A percentile compares a stretch with the other conserved stretches of the same genome.
These are phyloP conservation scores for Tretioscincus oriximinensis DNA, from an alignment of 2,113 vertebrate species.

Conservation along the genomic window DNA sequence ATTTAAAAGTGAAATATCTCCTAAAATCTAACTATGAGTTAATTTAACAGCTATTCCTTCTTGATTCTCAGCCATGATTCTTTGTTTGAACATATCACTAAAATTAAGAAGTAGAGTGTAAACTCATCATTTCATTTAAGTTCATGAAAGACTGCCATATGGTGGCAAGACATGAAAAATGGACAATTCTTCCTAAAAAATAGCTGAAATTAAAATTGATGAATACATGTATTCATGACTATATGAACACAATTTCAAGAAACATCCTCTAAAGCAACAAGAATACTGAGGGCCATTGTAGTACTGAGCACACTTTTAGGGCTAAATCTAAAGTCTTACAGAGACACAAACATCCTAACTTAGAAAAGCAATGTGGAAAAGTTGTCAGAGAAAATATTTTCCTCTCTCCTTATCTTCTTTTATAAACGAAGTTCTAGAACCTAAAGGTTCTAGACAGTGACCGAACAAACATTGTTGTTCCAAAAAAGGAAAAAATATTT, in stretches of 20 bases:
- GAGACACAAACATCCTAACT: not conserved
- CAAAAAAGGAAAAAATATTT: not conserved
- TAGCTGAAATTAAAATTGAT: not conserved
- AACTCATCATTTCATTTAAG: too few relatives aligned
- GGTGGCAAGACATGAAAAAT: not conserved
- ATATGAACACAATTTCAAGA: not conserved
- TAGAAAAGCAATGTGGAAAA: not conserved
- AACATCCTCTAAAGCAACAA: not conserved
- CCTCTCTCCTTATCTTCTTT: too few relatives aligned
- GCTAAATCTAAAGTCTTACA: not conserved
- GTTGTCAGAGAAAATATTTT: not conserved
- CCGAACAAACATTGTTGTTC: not conserved
- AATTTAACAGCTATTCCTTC: too few relatives aligned
- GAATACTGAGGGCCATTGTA: not conserved
- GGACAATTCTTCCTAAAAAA: not conserved
- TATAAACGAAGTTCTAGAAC: too few relatives aligned
- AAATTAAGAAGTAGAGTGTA: too few relatives aligned
- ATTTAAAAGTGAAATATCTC: too few relatives aligned
- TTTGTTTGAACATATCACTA: too few relatives aligned
- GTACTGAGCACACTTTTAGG: not conserved
- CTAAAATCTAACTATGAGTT: too few relatives aligned
- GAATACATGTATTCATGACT: not conserved
- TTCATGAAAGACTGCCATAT: not conserved
- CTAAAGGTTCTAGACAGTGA: too few relatives aligned
- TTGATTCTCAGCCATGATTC: too few relatives aligned